Evolutionary conservation across 2,113 vertebrate genomes (phyloP), one percentile per base, ranked within the genome.

Genomic region (Alexandromys fortis): DNA sequence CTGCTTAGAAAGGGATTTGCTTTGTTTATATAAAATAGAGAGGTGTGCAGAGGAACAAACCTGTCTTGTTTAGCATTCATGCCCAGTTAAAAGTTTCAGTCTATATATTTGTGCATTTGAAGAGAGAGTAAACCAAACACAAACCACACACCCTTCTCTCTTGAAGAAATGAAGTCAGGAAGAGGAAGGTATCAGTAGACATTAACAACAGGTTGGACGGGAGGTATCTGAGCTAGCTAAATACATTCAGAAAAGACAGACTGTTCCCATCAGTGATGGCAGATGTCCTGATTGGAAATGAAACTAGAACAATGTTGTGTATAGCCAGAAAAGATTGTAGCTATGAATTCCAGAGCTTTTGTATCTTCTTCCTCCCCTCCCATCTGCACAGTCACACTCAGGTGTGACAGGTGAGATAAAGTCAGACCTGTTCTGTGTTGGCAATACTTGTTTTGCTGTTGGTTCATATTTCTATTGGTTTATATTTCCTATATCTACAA

Each of bases 11-110:
- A 77, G 49, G 42, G 19, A 79, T 94, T 94, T 49, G 47, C n/a
- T 96, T 96, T 33, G 17, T 86, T 97, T 85, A 76, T 88, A 68
- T 63, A 92, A 75, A 94, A 63, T 52, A 12, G 24, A 61, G 24
- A 45, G 92, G 88, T 38, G 90, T 30, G 89, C 45, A 89, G 14
- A 73, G 3, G 93, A 90, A 73, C n/a, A 94, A 92, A 78, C 61
- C 11, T 89, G 21, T 49, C 30, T 49, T 86, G 38, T 87, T 95
- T 86, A 92, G 22, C 12, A 94, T n/a, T 85, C 49, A 85, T 49
- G 82, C n/a, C 22, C 24, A 79, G 2, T 92, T 86, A 94, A 19
- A 38, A 19, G 21, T 90, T 95, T 96, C 24, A 90, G 21, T 92
- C 7, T 89, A 45, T 72, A 1, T 82, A 78, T 95, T 33, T 73